A percentile compares a stretch with the other conserved stretches of the same genome.
These are phyloP conservation scores for Acropora tenuis DNA, from an alignment of 64 coral and sea anemone genomes.

Conservation along the genomic window DNA sequence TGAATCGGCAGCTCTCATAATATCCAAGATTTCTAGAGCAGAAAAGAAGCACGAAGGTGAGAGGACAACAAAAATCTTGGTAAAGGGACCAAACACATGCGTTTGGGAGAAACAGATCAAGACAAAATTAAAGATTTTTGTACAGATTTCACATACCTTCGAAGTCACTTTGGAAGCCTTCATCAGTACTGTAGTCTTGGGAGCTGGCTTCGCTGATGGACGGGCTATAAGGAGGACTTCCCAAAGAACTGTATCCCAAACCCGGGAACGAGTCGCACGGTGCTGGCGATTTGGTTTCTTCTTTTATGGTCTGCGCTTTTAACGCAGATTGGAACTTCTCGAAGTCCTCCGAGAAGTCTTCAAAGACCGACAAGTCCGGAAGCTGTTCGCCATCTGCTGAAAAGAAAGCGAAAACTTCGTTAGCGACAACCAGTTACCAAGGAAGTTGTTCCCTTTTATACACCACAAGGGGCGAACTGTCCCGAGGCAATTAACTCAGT, in stretches of 20 bases:
- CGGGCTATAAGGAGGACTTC: conserved; percentile 19
- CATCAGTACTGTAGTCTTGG: conserved; percentile 12
- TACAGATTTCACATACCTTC: background rate
- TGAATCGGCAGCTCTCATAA: background rate
- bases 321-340: background rate
- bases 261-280: background rate
- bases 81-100: background rate
- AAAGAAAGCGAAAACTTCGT: background rate
- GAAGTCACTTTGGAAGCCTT: conserved; percentile 16
- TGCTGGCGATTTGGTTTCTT: background rate
- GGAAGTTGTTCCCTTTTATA: background rate
- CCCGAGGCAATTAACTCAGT: too few species aligned
- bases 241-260: background rate
- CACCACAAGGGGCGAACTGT: too few species aligned
- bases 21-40: conserved; percentile 15
- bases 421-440: background rate
- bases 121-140: background rate
- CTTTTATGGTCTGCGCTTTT: background rate
- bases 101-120: background rate
- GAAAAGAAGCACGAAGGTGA: background rate
- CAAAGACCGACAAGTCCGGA: conserved; percentile 44
- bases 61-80: background rate
- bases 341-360: conserved; percentile 1
- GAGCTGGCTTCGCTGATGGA: conserved; percentile 22
- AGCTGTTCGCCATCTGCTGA: conserved; percentile 28